phyloP scores from a whole-genome alignment of 2,113 vertebrate genomes.

The Calyptommatus sinebrachiatus region DNA sequence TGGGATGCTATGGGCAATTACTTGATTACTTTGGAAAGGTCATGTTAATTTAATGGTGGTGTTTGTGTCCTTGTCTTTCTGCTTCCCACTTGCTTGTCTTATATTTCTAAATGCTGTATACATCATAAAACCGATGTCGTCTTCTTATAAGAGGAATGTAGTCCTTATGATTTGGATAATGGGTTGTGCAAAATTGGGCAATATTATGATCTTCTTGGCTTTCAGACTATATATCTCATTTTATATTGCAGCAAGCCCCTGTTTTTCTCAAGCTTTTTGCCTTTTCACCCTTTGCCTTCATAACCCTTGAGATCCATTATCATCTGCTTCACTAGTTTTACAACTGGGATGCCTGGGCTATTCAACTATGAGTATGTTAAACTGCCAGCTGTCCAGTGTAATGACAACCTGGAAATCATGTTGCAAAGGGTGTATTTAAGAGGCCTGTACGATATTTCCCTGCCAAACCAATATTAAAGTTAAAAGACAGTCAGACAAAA shows the following conservation, averaged over 20 bases:
- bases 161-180: neutral
- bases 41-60: neutral
- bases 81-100: neutral
- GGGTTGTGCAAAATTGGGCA: neutral
- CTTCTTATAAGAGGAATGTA: too few relatives aligned
- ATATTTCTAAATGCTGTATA: too few relatives aligned
- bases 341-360: neutral
- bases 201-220: neutral
- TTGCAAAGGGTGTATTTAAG: neutral
- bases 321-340: neutral
- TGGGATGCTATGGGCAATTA: neutral
- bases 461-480: neutral
- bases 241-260: neutral
- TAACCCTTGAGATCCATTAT: neutral
- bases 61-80: neutral
- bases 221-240: neutral
- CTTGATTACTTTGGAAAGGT: neutral
- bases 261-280: neutral
- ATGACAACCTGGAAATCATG: slow-evolving; percentile 1
- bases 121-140: too few relatives aligned
- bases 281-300: neutral
- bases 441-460: neutral
- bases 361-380: neutral
- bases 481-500: neutral
- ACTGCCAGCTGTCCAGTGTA: neutral